Conservation (phyloP, 2,113 vertebrate genomes). For the Sylvilagus bachmani region DNA sequence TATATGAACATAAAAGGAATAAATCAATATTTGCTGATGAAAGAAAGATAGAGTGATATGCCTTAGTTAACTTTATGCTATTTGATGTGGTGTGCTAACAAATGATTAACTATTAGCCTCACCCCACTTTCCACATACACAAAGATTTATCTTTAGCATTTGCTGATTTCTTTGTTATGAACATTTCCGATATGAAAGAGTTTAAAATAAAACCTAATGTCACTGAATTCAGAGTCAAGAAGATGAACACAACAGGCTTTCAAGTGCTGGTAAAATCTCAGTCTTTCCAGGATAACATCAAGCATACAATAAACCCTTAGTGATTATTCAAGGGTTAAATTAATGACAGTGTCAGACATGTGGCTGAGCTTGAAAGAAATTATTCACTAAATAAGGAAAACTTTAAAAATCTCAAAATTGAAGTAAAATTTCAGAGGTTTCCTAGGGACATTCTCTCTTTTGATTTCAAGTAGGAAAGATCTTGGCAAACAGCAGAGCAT, state of each 20-base stretch:
- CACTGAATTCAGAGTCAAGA: not conserved
- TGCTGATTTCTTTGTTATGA: not conserved
- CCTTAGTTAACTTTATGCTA: not conserved
- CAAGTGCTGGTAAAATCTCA: not conserved
- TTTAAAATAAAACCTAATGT: not conserved
- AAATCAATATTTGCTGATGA: not conserved
- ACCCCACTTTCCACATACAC: not conserved
- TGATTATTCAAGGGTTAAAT: not conserved
- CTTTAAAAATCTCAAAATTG: not conserved
- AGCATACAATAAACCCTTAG: not conserved
- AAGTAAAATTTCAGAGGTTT: not conserved
- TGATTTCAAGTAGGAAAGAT: slow-evolving; percentile 27
- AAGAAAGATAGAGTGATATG: not conserved
- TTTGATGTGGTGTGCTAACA: not conserved
- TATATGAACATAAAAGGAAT: not conserved
- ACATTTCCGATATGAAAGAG: not conserved
- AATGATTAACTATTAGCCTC: not conserved
- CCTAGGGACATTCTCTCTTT: not conserved
- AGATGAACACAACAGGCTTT: not conserved
- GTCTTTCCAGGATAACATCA: not conserved
- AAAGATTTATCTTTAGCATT: not conserved
- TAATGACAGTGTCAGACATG: not conserved
- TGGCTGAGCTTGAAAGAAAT: not conserved
- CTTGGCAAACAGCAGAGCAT: not conserved
- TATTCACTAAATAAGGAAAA: slow-evolving; percentile 24